phyloP scores from a whole-genome alignment of 2,797 vertebrate species.

The Sebastes nivosus region DNA sequence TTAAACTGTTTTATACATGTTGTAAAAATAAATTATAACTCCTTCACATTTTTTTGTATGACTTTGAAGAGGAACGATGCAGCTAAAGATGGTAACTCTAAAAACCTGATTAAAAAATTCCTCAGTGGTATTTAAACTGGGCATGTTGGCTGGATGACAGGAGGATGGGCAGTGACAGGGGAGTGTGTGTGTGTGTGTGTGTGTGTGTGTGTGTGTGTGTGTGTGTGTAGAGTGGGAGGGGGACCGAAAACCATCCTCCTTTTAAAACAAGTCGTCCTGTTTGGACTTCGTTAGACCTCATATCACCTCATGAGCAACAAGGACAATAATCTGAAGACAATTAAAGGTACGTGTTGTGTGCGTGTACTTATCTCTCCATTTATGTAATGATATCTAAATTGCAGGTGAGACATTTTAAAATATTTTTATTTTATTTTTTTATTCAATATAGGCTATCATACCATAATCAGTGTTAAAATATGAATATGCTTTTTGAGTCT shows the following conservation, averaged over 20 bases:
- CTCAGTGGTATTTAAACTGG: conserved; percentile 13
- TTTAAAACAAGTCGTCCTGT: conserved; percentile 72
- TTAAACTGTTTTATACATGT: neutral
- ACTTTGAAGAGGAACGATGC: neutral
- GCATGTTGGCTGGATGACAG: conserved; percentile 25
- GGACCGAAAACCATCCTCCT: conserved; percentile 53
- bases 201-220: neutral
- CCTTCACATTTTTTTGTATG: neutral
- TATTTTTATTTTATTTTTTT: neutral
- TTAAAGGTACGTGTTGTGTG: conserved; percentile 52
- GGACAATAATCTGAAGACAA: conserved; percentile 26
- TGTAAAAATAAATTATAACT: neutral
- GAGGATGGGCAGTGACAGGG: conserved; percentile 30
- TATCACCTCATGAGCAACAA: conserved; percentile 34
- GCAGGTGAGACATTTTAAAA: neutral
- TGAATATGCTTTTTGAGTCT: neutral
- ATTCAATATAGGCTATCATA: neutral
- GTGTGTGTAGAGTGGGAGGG: conserved; percentile 60
- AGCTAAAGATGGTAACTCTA: conserved; percentile 1
- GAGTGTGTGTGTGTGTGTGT: conserved; percentile 16
- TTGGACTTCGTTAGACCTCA: conserved; percentile 61
- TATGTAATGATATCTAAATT: neutral
- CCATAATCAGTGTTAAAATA: neutral
- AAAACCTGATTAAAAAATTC: conserved; percentile 52
- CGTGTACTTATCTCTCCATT: neutral